Conservation (phyloP, 2,888 invertebrate species). For the Drymonia ruficornis region DNA sequence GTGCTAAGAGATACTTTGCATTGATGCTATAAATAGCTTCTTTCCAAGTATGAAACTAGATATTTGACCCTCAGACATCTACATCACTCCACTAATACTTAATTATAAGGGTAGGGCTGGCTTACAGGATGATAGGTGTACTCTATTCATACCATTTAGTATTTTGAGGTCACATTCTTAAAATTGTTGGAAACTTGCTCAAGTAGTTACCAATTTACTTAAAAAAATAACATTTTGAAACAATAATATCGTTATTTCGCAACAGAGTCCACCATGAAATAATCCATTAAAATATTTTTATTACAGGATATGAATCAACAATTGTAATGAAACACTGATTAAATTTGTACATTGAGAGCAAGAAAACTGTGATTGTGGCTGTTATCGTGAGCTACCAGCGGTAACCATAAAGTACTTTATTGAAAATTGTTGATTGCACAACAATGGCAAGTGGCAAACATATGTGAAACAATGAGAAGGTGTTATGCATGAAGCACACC, state of each 20-base stretch:
- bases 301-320: slow-evolving; percentile 62
- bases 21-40: slow-evolving; percentile 20
- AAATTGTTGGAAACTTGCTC: not conserved
- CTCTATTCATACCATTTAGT: too few species aligned
- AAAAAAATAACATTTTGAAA: not conserved
- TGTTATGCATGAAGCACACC: slow-evolving; percentile 50
- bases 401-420: slow-evolving; percentile 76
- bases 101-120: not conserved
- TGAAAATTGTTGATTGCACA: slow-evolving; percentile 80
- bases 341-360: slow-evolving; percentile 51
- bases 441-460: slow-evolving; percentile 73
- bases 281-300: slow-evolving; percentile 21
- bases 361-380: slow-evolving; percentile 47
- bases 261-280: not conserved
- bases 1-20: slow-evolving; percentile 3
- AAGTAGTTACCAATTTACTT: not conserved
- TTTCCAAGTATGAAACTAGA: slow-evolving; percentile 21
- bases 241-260: not conserved
- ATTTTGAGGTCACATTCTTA: too few species aligned
- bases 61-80: slow-evolving; percentile 21
- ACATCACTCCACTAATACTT: not conserved
- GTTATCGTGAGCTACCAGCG: slow-evolving; percentile 63
- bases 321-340: slow-evolving; percentile 70
- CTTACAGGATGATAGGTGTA: too few species aligned
- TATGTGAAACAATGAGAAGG: slow-evolving; percentile 70